phyloP scores from a whole-genome alignment of 2,113 vertebrate species.

The Anhinga rufa region DNA sequence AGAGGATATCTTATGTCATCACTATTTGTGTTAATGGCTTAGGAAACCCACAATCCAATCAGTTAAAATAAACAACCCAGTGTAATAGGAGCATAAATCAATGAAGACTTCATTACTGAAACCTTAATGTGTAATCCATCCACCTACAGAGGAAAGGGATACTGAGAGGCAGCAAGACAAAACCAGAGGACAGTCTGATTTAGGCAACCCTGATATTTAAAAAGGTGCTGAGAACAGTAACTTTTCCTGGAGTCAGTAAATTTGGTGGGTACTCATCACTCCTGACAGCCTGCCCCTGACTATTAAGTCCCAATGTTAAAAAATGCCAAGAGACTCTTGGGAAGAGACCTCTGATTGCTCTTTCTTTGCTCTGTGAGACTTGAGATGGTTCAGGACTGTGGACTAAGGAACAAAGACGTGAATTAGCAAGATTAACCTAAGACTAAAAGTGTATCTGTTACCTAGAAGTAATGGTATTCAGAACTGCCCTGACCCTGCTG shows the following conservation, averaged over 20 bases:
- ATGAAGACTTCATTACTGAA: conserved; percentile 66
- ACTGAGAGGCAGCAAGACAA: conserved; percentile 51
- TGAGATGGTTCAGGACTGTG: not conserved
- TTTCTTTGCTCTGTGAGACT: not conserved
- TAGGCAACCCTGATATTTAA: conserved; percentile 5
- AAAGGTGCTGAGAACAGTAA: conserved; percentile 32
- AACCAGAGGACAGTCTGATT: conserved; percentile 34
- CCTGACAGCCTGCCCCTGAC: not conserved
- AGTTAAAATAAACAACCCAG: conserved; percentile 64
- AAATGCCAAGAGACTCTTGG: not conserved
- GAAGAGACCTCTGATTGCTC: not conserved
- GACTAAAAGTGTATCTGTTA: not conserved
- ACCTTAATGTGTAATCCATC: conserved; percentile 64
- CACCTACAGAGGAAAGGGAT: conserved; percentile 51
- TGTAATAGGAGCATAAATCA: conserved; percentile 68
- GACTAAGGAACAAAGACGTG: not conserved
- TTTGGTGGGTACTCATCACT: not conserved
- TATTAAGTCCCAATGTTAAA: not conserved
- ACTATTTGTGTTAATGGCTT: conserved; percentile 65
- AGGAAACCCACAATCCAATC: conserved; percentile 64
- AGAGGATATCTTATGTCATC: conserved; percentile 58
- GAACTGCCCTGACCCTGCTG: not conserved
- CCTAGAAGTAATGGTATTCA: not conserved
- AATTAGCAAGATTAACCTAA: not conserved
- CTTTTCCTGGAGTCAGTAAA: not conserved